These are phyloP conservation scores for Plemyria rubiginata DNA, from an alignment of 2,888 invertebrate genomes.

Conservation along the genomic window DNA sequence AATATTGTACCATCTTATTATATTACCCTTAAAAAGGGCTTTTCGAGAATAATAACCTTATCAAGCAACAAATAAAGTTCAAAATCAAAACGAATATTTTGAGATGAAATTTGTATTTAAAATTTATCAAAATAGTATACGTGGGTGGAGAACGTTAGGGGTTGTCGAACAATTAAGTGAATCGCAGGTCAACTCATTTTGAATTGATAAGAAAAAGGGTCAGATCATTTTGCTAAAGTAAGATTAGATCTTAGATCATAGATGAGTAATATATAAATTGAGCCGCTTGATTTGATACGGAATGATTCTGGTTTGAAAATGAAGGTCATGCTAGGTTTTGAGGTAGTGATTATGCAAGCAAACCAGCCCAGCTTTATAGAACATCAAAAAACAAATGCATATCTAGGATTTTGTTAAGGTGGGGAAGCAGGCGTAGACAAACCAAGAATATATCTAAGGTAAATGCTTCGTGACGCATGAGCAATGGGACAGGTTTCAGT, in stretches of 20 bases:
- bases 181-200: conserved; percentile 76
- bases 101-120: conserved; percentile 30
- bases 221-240: conserved; percentile 58
- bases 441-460: too few relatives aligned
- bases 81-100: neutral
- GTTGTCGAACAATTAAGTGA: conserved; percentile 77
- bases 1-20: conserved; percentile 46
- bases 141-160: conserved; percentile 75
- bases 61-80: conserved; percentile 6
- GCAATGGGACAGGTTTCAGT: too few relatives aligned
- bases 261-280: conserved; percentile 26
- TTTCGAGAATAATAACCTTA: conserved; percentile 37
- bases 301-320: conserved; percentile 12
- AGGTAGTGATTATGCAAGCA: too few relatives aligned
- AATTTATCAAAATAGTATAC: conserved; percentile 48
- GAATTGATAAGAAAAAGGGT: conserved; percentile 59
- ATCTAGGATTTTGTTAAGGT: too few relatives aligned
- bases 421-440: too few relatives aligned
- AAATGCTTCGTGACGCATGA: too few relatives aligned
- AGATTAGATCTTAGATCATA: conserved; percentile 31
- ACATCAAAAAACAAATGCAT: too few relatives aligned
- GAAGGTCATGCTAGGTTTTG: too few relatives aligned
- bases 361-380: too few relatives aligned
- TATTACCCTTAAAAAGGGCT: neutral
- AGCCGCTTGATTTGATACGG: conserved; percentile 23